phyloP scores from a whole-genome alignment of 2,888 invertebrate genomes.

The Callosobruchus maculatus region DNA sequence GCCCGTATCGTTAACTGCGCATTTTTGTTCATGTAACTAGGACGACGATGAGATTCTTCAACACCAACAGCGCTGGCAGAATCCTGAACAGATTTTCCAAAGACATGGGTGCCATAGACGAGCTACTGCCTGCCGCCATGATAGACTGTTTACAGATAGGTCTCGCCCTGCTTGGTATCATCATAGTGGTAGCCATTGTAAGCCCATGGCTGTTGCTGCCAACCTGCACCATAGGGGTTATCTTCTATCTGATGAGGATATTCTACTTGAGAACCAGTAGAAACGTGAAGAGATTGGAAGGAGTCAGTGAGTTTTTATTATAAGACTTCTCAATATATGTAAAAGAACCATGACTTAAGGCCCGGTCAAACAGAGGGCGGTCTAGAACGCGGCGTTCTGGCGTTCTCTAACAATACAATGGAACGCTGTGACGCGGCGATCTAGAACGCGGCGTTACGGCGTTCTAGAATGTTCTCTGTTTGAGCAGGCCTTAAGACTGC shows the following conservation, averaged over 20 bases:
- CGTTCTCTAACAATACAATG: too few species aligned
- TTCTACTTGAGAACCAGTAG: slow-evolving; percentile 73
- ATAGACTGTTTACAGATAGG: slow-evolving; percentile 57
- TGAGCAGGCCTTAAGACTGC: too few species aligned
- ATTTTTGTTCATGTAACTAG: slow-evolving; percentile 33
- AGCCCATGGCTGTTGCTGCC: slow-evolving; percentile 68
- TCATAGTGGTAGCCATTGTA: slow-evolving; percentile 67
- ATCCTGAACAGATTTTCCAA: slow-evolving; percentile 69
- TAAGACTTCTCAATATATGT: too few species aligned
- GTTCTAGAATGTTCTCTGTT: too few species aligned
- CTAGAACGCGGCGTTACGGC: too few species aligned
- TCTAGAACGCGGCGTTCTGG: too few species aligned
- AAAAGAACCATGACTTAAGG: too few species aligned
- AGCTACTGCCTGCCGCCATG: slow-evolving; percentile 50
- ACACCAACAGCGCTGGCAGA: slow-evolving; percentile 60
- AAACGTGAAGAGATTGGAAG: slow-evolving; percentile 68
- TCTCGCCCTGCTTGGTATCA: slow-evolving; percentile 63
- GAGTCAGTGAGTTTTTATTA: slow-evolving; percentile 57
- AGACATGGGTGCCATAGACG: slow-evolving; percentile 62
- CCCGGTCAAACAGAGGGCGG: too few species aligned
- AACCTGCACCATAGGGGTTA: slow-evolving; percentile 58
- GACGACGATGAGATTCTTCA: slow-evolving; percentile 65
- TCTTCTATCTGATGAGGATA: slow-evolving; percentile 63
- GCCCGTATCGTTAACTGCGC: too few species aligned
- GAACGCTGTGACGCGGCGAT: too few species aligned